These are phyloP conservation scores for Dryocosmus kuriphilus DNA, from an alignment of 2,888 invertebrate species.

Conservation along the genomic window DNA sequence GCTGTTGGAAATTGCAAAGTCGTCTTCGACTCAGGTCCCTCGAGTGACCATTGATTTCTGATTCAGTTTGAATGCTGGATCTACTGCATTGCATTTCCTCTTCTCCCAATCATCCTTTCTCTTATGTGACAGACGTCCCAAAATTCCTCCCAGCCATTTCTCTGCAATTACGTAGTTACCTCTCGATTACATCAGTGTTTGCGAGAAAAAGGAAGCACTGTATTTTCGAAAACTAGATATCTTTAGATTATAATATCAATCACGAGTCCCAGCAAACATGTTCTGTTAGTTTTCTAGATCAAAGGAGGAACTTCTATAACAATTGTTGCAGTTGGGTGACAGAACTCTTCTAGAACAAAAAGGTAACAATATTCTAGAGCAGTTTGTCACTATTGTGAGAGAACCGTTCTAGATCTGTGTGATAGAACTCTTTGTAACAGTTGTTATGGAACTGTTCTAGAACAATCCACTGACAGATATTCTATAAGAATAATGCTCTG, in stretches of 20 bases:
- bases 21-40: constrained; percentile 30
- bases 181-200: neutral
- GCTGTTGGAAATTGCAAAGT: constrained; percentile 37
- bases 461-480: no score
- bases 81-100: constrained; percentile 34
- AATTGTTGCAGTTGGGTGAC: no score
- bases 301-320: no score
- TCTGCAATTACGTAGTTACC: neutral
- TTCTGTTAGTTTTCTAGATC: no score
- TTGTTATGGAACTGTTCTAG: no score
- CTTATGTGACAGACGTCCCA: constrained; percentile 7
- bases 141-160: neutral
- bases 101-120: constrained; percentile 12
- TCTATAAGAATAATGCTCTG: no score
- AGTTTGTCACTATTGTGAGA: no score
- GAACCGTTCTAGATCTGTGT: no score
- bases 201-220: neutral
- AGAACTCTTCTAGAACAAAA: no score
- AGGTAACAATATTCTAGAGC: no score
- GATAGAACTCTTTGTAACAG: no score
- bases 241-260: neutral
- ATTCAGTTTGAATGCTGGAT: constrained; percentile 13
- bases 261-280: no score
- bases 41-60: constrained; percentile 30
- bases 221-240: neutral